Evolutionary conservation across 2,888 invertebrate species (phyloP).

Genomic region (Ochropacha duplaris): DNA sequence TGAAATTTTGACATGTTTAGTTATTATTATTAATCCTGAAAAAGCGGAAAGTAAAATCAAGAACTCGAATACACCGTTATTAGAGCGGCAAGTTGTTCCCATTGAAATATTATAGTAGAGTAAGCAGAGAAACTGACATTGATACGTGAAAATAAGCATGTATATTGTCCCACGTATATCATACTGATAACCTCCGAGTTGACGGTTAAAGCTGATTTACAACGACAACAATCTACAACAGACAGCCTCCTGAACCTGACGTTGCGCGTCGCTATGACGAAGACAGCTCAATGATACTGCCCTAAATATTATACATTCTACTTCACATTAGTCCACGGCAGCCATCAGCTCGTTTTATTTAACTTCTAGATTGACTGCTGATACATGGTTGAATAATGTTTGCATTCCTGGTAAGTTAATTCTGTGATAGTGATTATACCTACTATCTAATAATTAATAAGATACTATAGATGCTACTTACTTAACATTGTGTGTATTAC

Average conservation of each 20-base stretch:
- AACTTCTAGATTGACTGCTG: background rate
- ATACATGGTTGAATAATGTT: background rate
- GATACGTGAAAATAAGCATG: constrained; percentile 28
- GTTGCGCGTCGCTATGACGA: background rate
- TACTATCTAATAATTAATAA: too few relatives aligned
- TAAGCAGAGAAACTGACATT: constrained; percentile 13
- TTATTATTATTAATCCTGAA: too few relatives aligned
- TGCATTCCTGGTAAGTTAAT: background rate
- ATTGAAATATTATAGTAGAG: constrained; percentile 4
- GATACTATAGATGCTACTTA: too few relatives aligned
- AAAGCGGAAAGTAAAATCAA: too few relatives aligned
- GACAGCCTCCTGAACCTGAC: constrained; percentile 12
- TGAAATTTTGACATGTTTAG: too few relatives aligned
- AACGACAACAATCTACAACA: constrained; percentile 22
- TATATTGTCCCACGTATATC: constrained; percentile 43
- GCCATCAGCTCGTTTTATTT: background rate
- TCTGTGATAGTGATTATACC: too few relatives aligned
- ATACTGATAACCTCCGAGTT: constrained; percentile 37
- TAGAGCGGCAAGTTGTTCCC: constrained; percentile 4
- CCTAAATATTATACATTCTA: constrained; percentile 7
- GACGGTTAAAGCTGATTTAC: constrained; percentile 36
- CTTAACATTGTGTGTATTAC: too few relatives aligned
- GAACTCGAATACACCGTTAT: too few relatives aligned
- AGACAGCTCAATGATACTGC: constrained; percentile 25
- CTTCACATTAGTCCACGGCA: background rate